Percentiles rank a stretch among this genome's conserved stretches.
Evolutionary conservation across 2,888 invertebrate species (phyloP).

Genomic region (Timandra comae): DNA sequence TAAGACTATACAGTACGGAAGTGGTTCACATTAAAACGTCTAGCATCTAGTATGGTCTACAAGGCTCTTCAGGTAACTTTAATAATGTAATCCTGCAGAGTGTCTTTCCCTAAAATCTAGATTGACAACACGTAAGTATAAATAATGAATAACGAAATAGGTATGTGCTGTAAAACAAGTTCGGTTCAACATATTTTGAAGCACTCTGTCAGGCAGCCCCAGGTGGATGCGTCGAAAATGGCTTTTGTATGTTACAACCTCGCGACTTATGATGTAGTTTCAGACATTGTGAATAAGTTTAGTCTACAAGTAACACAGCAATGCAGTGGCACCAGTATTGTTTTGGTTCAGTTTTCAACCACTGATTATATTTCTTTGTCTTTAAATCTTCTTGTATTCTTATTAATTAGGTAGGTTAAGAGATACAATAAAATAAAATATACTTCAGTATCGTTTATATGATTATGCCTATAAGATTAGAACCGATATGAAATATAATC

Average conservation of each 20-base stretch:
- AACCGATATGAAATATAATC: slow-evolving; percentile 39
- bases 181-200: too few species aligned
- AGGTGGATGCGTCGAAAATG: slow-evolving; percentile 54
- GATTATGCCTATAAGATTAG: slow-evolving; percentile 2
- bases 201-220: slow-evolving; percentile 7
- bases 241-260: slow-evolving; percentile 49
- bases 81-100: slow-evolving; percentile 35
- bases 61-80: too few species aligned
- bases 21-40: slow-evolving; percentile 56
- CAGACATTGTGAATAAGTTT: slow-evolving; percentile 22
- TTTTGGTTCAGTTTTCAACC: too few species aligned
- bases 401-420: too few species aligned
- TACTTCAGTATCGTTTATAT: too few species aligned
- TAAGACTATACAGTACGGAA: slow-evolving; percentile 61
- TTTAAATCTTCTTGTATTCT: too few species aligned
- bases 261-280: slow-evolving; percentile 27
- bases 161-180: slow-evolving; percentile 6
- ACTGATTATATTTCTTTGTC: too few species aligned
- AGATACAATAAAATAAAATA: too few species aligned
- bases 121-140: slow-evolving; percentile 18
- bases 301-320: slow-evolving; percentile 11
- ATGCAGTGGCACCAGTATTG: too few species aligned
- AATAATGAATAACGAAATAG: slow-evolving; percentile 10
- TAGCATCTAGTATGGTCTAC: too few species aligned
- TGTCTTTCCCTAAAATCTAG: slow-evolving; percentile 4